These are phyloP conservation scores for Toxostoma redivivum DNA, from an alignment of 2,113 vertebrate genomes.

Conservation along the genomic window DNA sequence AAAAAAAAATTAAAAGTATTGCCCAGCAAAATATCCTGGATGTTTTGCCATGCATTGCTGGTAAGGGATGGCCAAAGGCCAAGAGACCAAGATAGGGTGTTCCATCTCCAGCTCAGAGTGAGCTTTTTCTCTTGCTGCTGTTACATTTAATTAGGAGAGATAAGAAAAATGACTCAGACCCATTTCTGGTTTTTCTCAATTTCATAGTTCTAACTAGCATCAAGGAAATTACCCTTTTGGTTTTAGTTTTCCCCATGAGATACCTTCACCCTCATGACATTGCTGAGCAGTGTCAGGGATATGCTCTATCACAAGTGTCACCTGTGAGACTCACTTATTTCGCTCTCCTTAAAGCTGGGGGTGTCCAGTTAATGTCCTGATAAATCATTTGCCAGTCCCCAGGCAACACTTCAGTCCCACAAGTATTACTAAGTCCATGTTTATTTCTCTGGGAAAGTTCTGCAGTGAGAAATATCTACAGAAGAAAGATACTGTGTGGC, in stretches of 20 bases:
- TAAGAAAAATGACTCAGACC: neutral
- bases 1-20: neutral
- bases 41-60: neutral
- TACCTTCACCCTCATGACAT: fast-evolving
- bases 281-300: neutral
- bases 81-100: fast-evolving
- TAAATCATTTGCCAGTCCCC: neutral
- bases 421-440: neutral
- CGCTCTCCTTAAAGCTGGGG: neutral
- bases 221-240: neutral
- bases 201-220: neutral
- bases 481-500: neutral
- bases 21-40: neutral
- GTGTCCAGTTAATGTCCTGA: neutral
- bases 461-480: neutral
- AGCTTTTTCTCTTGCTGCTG: neutral
- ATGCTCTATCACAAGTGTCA: neutral
- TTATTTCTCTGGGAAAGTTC: neutral
- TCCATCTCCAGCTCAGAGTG: neutral
- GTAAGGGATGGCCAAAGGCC: neutral
- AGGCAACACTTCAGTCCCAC: neutral
- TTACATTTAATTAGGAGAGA: neutral
- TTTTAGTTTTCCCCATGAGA: neutral
- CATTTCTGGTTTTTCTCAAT: neutral
- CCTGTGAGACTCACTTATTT: neutral